Percentiles rank a stretch among this genome's conserved stretches.
These are phyloP conservation scores for Aphaenogaster ashmeadi DNA, from an alignment of 1,140 invertebrate species.

Conservation along the genomic window DNA sequence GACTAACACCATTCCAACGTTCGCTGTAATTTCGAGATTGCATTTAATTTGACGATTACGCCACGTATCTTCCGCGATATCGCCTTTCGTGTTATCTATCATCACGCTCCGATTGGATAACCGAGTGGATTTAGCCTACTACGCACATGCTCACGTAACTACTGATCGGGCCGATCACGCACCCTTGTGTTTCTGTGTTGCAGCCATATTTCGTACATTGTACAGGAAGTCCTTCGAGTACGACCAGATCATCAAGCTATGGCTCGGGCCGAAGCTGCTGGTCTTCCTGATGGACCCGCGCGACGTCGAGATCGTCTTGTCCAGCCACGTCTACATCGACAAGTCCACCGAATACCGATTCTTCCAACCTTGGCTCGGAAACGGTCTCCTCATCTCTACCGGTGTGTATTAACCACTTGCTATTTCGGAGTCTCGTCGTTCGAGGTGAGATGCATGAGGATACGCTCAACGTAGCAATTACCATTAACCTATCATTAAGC, in stretches of 20 bases:
- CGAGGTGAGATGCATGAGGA: background rate
- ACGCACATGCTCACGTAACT: background rate
- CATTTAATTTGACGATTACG: constrained; percentile 12
- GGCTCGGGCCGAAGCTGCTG: constrained; percentile 92
- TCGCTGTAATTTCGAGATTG: background rate
- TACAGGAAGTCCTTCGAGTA: constrained; percentile 88
- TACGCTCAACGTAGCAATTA: background rate
- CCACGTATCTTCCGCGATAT: background rate
- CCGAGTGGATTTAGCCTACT: background rate
- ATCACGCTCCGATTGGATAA: constrained; percentile 6
- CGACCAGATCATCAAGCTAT: constrained; percentile 89
- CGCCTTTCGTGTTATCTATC: background rate
- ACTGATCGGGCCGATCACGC: background rate
- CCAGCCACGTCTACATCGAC: constrained; percentile 92
- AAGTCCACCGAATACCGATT: constrained; percentile 91
- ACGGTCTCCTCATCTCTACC: constrained; percentile 92
- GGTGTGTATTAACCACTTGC: constrained; percentile 86
- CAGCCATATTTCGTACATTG: constrained; percentile 91
- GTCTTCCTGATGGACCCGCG: constrained; percentile 92
- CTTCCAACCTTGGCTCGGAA: constrained; percentile 92
- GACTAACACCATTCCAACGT: background rate
- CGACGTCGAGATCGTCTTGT: constrained; percentile 92
- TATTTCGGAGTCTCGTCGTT: background rate
- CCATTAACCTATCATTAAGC: background rate
- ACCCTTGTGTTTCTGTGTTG: background rate